A percentile compares a stretch with the other conserved stretches of the same genome.
These are phyloP conservation scores for Apis laboriosa DNA, from an alignment of 1,140 invertebrate species.

Conservation along the genomic window DNA sequence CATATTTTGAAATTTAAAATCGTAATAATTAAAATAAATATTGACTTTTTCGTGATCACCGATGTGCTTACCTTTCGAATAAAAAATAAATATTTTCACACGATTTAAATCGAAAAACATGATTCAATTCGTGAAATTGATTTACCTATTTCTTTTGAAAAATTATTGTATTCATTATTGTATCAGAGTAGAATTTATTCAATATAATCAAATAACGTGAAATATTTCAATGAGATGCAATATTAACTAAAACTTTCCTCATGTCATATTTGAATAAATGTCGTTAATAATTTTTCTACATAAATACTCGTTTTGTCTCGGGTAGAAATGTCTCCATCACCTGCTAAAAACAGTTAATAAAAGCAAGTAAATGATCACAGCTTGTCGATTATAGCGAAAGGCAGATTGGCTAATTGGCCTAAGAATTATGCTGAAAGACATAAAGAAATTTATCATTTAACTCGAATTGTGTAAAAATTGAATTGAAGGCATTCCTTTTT, in stretches of 20 bases:
- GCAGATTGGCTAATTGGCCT: conserved; percentile 40
- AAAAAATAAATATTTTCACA: background rate
- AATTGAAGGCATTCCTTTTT: background rate
- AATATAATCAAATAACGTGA: background rate
- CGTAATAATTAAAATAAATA: too few species aligned
- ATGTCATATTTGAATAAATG: background rate
- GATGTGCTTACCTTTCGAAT: conserved; percentile 22
- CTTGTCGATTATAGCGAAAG: conserved; percentile 33
- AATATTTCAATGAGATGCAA: background rate
- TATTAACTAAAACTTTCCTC: background rate
- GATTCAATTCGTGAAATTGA: background rate
- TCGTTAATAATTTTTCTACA: background rate
- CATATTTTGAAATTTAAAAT: background rate
- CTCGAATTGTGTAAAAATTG: background rate
- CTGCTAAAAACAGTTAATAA: conserved; percentile 63
- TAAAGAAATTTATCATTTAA: conserved; percentile 29
- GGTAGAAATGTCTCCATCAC: conserved; percentile 56
- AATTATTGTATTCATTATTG: background rate
- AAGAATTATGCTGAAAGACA: conserved; percentile 64
- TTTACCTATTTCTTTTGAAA: background rate
- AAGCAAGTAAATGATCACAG: conserved; percentile 39
- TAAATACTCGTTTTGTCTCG: background rate
- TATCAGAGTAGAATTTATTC: background rate
- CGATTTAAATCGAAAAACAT: background rate
- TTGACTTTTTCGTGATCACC: background rate